Evolutionary conservation across 2,888 invertebrate genomes (phyloP).

Genomic region (Hipparchia semele): DNA sequence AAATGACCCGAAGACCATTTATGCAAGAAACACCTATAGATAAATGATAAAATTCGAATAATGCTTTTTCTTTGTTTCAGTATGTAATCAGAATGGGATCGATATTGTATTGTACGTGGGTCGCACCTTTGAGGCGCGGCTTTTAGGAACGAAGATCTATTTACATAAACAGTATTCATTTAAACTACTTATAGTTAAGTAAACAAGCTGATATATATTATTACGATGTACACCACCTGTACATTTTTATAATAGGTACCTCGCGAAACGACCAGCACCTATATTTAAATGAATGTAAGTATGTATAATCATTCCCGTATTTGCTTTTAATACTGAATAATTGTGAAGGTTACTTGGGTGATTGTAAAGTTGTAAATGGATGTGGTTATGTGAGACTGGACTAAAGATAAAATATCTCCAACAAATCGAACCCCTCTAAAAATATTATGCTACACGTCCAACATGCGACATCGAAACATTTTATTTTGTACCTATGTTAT

Average conservation of each 20-base stretch:
- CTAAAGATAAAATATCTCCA: slow-evolving; percentile 43
- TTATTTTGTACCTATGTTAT: neutral
- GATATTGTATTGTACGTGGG: slow-evolving; percentile 53
- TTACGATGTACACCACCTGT: slow-evolving; percentile 35
- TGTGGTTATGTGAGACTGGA: slow-evolving; percentile 10
- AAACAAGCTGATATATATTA: slow-evolving; percentile 34
- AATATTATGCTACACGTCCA: neutral
- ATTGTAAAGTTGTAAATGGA: slow-evolving; percentile 1
- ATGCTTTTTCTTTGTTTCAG: slow-evolving; percentile 52
- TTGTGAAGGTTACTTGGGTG: slow-evolving; percentile 16
- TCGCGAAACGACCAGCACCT: slow-evolving; percentile 36
- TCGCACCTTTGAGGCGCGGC: slow-evolving; percentile 62
- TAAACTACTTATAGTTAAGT: slow-evolving; percentile 64
- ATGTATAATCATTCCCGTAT: slow-evolving; percentile 32
- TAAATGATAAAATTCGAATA: neutral
- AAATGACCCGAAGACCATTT: no score
- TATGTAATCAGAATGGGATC: slow-evolving; percentile 64
- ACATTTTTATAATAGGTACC: slow-evolving; percentile 28
- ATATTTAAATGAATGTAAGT: slow-evolving; percentile 21
- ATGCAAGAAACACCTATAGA: no score
- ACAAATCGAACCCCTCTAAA: neutral
- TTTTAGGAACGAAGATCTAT: slow-evolving; percentile 78
- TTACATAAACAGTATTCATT: slow-evolving; percentile 79
- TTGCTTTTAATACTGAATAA: slow-evolving; percentile 16
- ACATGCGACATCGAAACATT: neutral